Conservation (phyloP, 1,140 invertebrate genomes). For the Magallana gigas region DNA sequence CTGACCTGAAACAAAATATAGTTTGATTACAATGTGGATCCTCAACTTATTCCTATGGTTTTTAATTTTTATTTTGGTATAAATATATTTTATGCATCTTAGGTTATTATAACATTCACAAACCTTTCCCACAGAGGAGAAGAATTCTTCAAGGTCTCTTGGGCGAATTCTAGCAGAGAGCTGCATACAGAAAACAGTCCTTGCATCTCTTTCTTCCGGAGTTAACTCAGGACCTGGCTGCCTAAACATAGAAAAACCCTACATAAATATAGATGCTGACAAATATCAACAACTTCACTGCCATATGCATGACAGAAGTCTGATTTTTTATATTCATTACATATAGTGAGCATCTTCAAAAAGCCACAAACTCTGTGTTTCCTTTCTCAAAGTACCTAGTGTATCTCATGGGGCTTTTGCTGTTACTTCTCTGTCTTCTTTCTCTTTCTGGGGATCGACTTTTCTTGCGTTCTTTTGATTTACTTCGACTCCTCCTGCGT, state of each 20-base stretch:
- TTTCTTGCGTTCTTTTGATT: slow-evolving; percentile 41
- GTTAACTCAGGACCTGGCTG: slow-evolving; percentile 85
- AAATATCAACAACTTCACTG: too few relatives aligned
- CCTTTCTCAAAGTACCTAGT: slow-evolving; percentile 15
- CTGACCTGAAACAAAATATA: slow-evolving; percentile 81
- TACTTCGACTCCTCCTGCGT: slow-evolving; percentile 45
- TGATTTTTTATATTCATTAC: background rate
- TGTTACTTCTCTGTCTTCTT: slow-evolving; percentile 46
- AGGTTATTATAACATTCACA: too few relatives aligned
- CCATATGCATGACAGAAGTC: too few relatives aligned
- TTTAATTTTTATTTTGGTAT: too few relatives aligned
- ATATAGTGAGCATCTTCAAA: background rate
- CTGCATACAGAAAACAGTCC: slow-evolving; percentile 96
- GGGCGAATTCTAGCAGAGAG: slow-evolving; percentile 94
- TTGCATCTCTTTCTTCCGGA: slow-evolving; percentile 97
- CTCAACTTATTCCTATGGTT: too few relatives aligned
- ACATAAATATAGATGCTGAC: too few relatives aligned
- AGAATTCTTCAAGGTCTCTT: slow-evolving; percentile 99
- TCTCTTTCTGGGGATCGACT: slow-evolving; percentile 45
- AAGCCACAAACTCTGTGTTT: background rate
- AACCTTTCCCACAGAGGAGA: slow-evolving; percentile 98
- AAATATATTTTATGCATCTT: too few relatives aligned
- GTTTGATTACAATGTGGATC: too few relatives aligned
- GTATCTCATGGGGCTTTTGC: slow-evolving; percentile 64
- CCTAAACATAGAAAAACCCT: background rate